Conservation (phyloP, 2,113 vertebrate genomes). For the Mobula hypostoma region DNA sequence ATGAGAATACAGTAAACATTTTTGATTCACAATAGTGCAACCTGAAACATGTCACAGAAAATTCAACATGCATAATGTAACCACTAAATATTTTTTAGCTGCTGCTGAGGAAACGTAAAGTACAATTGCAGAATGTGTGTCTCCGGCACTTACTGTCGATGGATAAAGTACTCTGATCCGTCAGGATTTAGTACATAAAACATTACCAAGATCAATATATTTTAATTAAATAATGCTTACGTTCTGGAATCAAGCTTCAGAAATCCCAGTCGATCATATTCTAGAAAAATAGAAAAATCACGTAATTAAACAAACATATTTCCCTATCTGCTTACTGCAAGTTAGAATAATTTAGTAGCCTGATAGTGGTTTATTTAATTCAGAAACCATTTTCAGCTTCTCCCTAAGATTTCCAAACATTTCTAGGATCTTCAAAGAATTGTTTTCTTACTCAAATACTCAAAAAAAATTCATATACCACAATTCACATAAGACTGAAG, state of each 20-base stretch:
- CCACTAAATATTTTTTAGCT: neutral
- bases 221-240: constrained; percentile 65
- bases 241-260: constrained; percentile 85
- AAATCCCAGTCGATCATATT: constrained; percentile 91
- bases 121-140: neutral
- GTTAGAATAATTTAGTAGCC: neutral
- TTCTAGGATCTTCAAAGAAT: neutral
- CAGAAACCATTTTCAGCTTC: neutral
- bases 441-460: no score
- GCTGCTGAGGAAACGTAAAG: neutral
- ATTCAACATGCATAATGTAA: neutral
- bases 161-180: neutral
- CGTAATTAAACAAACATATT: neutral
- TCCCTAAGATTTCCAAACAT: neutral
- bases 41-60: neutral
- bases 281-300: constrained; percentile 61
- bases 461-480: neutral
- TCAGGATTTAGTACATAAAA: neutral
- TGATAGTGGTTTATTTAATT: neutral
- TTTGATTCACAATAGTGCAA: neutral
- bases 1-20: neutral
- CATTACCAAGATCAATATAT: neutral
- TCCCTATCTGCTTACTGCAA: neutral
- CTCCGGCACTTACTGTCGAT: neutral
- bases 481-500: neutral